Percentiles rank a stretch among this genome's conserved stretches.
These are phyloP conservation scores for Calliopum simillimum DNA, from an alignment of 2,888 invertebrate species.

Conservation along the genomic window DNA sequence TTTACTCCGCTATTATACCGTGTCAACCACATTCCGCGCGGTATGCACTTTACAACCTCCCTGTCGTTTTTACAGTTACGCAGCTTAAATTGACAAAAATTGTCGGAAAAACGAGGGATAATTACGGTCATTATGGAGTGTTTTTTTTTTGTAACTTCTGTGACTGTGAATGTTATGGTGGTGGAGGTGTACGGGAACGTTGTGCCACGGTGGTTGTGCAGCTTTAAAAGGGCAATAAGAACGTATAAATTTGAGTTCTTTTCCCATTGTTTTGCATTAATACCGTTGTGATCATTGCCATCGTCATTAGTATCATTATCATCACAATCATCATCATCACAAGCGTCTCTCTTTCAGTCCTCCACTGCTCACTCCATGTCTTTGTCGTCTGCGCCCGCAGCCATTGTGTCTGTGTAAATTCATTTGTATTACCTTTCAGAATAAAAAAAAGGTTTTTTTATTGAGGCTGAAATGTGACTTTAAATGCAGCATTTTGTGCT, in stretches of 20 bases:
- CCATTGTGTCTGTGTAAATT: constrained; percentile 31
- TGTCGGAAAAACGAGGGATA: constrained; percentile 66
- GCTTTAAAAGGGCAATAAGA: constrained; percentile 4
- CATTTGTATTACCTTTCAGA: constrained; percentile 36
- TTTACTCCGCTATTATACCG: constrained; percentile 1
- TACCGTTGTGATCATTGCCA: constrained; percentile 29
- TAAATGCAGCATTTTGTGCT: constrained; percentile 46
- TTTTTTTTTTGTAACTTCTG: constrained; percentile 39
- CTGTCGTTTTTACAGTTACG: constrained; percentile 32
- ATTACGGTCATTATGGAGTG: constrained; percentile 66
- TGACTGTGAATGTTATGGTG: background rate
- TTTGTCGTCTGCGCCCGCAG: constrained; percentile 21
- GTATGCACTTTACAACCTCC: constrained; percentile 32
- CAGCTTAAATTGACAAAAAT: constrained; percentile 58
- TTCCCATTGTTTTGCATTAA: constrained; percentile 13
- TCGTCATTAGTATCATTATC: constrained; percentile 37
- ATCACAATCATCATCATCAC: constrained; percentile 27
- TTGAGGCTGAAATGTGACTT: constrained; percentile 48
- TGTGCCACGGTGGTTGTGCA: background rate
- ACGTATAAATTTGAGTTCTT: constrained; percentile 7
- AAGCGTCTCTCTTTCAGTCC: background rate
- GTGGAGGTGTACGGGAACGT: too few species aligned
- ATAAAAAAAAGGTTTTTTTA: background rate
- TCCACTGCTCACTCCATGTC: background rate
- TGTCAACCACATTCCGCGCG: constrained; percentile 12